Evolutionary conservation across 1,140 invertebrate genomes (phyloP), one percentile per base, ranked within the genome.

Genomic region (Watersipora subatra): DNA sequence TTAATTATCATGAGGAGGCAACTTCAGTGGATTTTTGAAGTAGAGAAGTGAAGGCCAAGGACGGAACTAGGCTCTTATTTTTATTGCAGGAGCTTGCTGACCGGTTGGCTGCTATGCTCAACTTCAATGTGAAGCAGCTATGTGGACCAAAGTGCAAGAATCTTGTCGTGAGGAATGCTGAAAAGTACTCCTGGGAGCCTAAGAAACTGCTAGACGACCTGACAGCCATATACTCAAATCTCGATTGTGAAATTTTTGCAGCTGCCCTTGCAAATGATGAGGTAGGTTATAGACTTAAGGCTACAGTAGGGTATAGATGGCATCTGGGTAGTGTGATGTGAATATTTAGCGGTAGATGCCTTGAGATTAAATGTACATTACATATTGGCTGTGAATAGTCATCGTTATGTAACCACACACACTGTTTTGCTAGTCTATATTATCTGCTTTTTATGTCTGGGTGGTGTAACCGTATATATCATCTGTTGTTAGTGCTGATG

Each of bases 131-230:
- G 46, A 89, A 93, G 75, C 92, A 99, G 77, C 82, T 98, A n/a
- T 95, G 92, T 77, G 94, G 95, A 1, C 88, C 92, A 28, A 97
- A 98, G 79, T 97, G 93, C 81, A 93, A 93, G 77, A 93, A 96
- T 82, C 83, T 99, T 28, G 97, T 97, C 84, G 94, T 98, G n/a
- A 86, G 88, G 61, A 90, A 90, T 71, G 91, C 92, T 1, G 89
- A 92, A 65, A 93, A 93, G 75, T 98, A 97, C 77, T 90, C 91
- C 1, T 99, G 94, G 94, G 92, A 97, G 74, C 95, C 95, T 2
- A 85, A 91, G 69, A 85, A 87, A 66, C 81, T 98, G 58, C 83
- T 97, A 30, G 88, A 89, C 72, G 90, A 95, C 78, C 84, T 99
- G 58, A 91, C 94, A 58, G 90, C 94, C 77, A 96, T 99, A 76